Evolutionary conservation across 2,113 vertebrate genomes (phyloP).

Genomic region (Campylomormyrus numenius): DNA sequence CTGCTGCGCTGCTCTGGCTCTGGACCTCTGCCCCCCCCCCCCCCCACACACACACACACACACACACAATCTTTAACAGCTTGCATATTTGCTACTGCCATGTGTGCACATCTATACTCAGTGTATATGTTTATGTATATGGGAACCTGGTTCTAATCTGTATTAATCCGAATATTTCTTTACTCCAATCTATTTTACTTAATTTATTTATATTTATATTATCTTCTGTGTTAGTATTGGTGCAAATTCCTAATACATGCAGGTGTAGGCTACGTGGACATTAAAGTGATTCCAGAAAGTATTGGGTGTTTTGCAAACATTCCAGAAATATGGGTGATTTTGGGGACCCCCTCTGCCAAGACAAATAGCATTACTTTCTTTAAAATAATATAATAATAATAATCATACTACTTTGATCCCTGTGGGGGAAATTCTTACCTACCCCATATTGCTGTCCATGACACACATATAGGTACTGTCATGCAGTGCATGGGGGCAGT

Average conservation of each 20-base stretch:
- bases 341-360: background rate
- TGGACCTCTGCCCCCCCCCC: background rate
- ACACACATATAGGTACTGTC: background rate
- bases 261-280: background rate
- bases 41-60: background rate
- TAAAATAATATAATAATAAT: background rate
- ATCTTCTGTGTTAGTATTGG: background rate
- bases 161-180: background rate
- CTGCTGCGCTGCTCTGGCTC: background rate
- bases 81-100: background rate
- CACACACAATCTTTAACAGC: background rate
- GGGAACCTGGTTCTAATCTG: background rate
- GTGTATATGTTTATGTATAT: background rate
- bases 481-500: background rate
- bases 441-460: background rate
- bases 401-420: background rate
- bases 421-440: background rate
- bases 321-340: background rate
- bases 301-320: background rate
- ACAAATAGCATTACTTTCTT: background rate
- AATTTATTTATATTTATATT: no score
- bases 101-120: background rate
- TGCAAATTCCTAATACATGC: background rate
- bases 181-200: background rate
- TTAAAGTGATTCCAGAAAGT: background rate